Base-by-base conservation (phyloP, 2,888 invertebrate species). In the Pachliopta kotzebuea region DNA sequence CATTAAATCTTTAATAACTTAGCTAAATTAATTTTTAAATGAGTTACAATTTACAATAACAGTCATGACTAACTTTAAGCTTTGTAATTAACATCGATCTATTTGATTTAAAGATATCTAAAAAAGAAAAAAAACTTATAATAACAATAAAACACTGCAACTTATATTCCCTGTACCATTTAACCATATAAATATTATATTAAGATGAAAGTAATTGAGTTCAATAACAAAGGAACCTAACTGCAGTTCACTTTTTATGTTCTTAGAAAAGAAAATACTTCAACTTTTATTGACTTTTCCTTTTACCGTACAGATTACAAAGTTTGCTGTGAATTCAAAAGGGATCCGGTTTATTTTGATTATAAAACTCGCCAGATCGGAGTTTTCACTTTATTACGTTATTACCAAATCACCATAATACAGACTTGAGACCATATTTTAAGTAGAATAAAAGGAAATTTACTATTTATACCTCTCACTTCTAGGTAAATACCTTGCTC, bases 321-420 rank as follows among this genome's bases (percentile, higher is more conserved):
- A 56, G 62, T 62, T 62, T 42, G 11, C 56, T 49, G 37, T 11
- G 56, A 62, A 49, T 56, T 56, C 29, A 54, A 55, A 57, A 45
- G n/a, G 31, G 55, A 49, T 56, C 56, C 62, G 23, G 56, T 62
- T 62, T 56, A 62, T 42, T 49, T n/a, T 29, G 55, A 62, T 49
- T 62, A 56, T 62, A 50, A 62, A 56, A 55, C 21, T 49, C 31
- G 49, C 21, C 29, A 54, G 31, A 62, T 62, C 29, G 29, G 20
- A 26, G 49, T 56, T 56, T 56, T 42, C 37, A 62, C 31, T 62
- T 56, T 31, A 56, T 62, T 56, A 31, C 45, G 21, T 49, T 14
- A 21, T 52, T 52, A 52, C 14, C 2, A 9, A 45, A 45, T 14
- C 45, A n/a, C 45, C 18, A 45, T 4, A n/a, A n/a, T 18, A 18